Percentiles rank a stretch among this genome's conserved stretches.
phyloP scores from a whole-genome alignment of 2,888 invertebrate species.

The Arrhopalites spinosus region DNA sequence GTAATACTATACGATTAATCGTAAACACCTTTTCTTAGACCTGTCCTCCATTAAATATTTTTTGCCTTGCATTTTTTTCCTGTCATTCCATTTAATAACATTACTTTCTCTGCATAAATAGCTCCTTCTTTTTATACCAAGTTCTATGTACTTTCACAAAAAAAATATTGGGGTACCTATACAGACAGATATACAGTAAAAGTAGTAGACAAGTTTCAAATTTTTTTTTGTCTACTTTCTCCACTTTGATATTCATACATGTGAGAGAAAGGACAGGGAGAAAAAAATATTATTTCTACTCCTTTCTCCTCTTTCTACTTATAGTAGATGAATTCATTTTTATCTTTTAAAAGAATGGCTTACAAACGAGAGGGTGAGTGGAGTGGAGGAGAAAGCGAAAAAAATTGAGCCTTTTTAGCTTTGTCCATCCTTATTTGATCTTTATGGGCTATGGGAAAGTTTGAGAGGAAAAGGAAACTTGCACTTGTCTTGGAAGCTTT shows the following conservation, averaged over 20 bases:
- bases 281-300: background rate
- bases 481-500: background rate
- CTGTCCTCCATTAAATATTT: conserved; percentile 23
- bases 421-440: background rate
- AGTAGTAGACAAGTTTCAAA: background rate
- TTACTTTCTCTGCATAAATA: too few relatives aligned
- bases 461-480: too few relatives aligned
- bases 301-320: background rate
- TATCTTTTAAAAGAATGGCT: background rate
- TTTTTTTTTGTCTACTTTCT: background rate
- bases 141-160: background rate
- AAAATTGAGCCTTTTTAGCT: background rate
- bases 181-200: background rate
- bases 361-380: background rate
- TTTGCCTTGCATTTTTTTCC: too few relatives aligned
- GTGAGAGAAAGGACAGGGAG: background rate
- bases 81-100: too few relatives aligned
- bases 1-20: conserved; percentile 30
- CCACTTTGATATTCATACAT: background rate
- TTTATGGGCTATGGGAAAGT: background rate
- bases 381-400: background rate
- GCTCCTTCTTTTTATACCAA: too few relatives aligned
- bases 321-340: background rate
- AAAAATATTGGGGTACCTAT: too few relatives aligned
- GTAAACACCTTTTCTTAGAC: conserved; percentile 30